A percentile compares a stretch with the other conserved stretches of the same genome.
Conservation (phyloP, 2,113 vertebrate genomes). For the Heteronetta atricapilla region DNA sequence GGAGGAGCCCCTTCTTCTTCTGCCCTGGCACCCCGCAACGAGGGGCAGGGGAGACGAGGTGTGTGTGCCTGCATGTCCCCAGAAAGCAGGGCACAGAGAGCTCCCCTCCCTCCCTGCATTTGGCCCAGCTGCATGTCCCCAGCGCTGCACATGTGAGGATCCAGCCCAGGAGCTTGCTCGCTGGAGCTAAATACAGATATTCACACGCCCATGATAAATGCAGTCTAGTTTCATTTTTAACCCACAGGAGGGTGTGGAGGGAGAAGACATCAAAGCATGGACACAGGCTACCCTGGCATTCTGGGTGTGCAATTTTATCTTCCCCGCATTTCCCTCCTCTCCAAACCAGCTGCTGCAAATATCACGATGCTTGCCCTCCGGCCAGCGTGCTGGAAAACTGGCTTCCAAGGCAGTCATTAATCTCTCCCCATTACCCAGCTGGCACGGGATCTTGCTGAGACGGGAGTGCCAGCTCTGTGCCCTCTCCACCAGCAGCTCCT, state of each 20-base stretch:
- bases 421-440: constrained; percentile 42
- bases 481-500: neutral
- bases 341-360: constrained; percentile 51
- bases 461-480: neutral
- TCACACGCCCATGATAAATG: constrained; percentile 42
- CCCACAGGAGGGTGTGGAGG: constrained; percentile 51
- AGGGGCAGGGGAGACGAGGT: accelerated
- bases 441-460: constrained; percentile 39
- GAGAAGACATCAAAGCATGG: constrained; percentile 49
- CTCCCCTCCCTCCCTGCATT: neutral
- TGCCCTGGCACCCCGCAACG: neutral
- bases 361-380: constrained; percentile 36
- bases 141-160: neutral
- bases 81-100: neutral
- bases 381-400: constrained; percentile 47
- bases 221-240: constrained; percentile 51
- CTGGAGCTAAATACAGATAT: constrained; percentile 56
- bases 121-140: neutral
- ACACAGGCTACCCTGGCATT: constrained; percentile 24
- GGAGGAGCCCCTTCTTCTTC: neutral
- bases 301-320: constrained; percentile 27
- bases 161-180: neutral
- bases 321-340: constrained; percentile 39
- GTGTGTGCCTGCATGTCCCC: neutral
- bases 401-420: constrained; percentile 53